Evolutionary conservation across 2,113 vertebrate genomes (phyloP).

Genomic region (Nothobranchius furzeri): DNA sequence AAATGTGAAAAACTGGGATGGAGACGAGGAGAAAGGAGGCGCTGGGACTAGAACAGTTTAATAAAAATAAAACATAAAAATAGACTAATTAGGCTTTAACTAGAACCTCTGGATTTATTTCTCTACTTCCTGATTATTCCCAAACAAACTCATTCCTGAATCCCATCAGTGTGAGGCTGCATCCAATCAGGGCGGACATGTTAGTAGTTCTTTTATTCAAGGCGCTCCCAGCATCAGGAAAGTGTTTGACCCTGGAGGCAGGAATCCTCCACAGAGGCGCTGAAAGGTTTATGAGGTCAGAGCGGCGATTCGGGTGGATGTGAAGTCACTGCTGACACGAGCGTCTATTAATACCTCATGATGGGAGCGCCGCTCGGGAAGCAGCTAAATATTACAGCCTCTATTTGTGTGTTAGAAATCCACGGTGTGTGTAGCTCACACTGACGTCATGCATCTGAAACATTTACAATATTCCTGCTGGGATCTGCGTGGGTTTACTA

Average conservation of each 20-base stretch:
- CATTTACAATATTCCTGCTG: too few species aligned
- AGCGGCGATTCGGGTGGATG: conserved; percentile 25
- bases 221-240: neutral
- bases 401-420: conserved; percentile 46
- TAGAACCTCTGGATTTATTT: too few species aligned
- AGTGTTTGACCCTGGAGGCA: neutral
- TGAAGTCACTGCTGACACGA: conserved; percentile 55
- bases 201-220: conserved; percentile 18
- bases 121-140: too few species aligned
- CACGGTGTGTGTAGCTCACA: neutral
- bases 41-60: too few species aligned
- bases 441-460: neutral
- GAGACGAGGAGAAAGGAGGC: too few species aligned
- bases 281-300: conserved; percentile 59
- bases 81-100: too few species aligned
- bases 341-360: conserved; percentile 61
- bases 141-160: neutral
- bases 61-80: too few species aligned
- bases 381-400: conserved; percentile 39
- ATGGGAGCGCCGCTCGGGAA: conserved; percentile 27
- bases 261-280: conserved; percentile 21
- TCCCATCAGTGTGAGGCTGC: neutral
- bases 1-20: too few species aligned
- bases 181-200: neutral
- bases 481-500: too few species aligned